Base-by-base conservation (phyloP, 2,113 vertebrate species). In the Oncorhynchus tshawytscha region DNA sequence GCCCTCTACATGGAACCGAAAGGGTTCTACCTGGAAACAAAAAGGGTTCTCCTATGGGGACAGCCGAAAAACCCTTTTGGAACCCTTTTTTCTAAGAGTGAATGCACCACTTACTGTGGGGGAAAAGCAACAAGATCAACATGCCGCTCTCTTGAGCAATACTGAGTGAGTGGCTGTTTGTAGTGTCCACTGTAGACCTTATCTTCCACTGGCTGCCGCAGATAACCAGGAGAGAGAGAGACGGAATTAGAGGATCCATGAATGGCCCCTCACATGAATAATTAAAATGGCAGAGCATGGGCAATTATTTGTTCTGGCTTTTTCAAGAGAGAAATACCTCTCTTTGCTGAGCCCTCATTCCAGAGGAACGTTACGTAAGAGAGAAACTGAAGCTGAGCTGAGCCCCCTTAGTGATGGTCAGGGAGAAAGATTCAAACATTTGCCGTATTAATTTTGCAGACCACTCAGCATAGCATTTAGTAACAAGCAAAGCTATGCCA, bases 211-310 rank as follows among this genome's bases (percentile, higher is more conserved):
- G 65, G 78, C 60, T 84, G 54, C 27, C 69, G 70, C 72, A 76
- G 72, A 86, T 75, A 82, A 81, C 69, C 67, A 72, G 70, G 3
- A 54, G 79, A 57, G 64, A 57, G 64, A 71, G 73, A 68, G 67
- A 68, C 25, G 67, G 22, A 69, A 82, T 80, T 70, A 76, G 75
- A 74, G 60, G 72, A 76, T 34, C 70, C 72, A 59, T 75, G 48
- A 83, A 79, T 72, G 27, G 82, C 76, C 77, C 77, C 51, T 65
- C 54, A 80, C 73, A 85, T 91, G 34, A 87, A 92, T 91, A 89
- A 88, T 91, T 90, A 89, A 90, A 85, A 89, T 51, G 70, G 54
- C 49, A 71, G 76, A 82, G 71, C 66, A 72, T 67, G 27, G 67
- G 31, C 77, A 89, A 87, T 89, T 88, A 86, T 90, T 88, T 88